Evolutionary conservation across 2,113 vertebrate species (phyloP).

Genomic region (Balaeniceps rex): DNA sequence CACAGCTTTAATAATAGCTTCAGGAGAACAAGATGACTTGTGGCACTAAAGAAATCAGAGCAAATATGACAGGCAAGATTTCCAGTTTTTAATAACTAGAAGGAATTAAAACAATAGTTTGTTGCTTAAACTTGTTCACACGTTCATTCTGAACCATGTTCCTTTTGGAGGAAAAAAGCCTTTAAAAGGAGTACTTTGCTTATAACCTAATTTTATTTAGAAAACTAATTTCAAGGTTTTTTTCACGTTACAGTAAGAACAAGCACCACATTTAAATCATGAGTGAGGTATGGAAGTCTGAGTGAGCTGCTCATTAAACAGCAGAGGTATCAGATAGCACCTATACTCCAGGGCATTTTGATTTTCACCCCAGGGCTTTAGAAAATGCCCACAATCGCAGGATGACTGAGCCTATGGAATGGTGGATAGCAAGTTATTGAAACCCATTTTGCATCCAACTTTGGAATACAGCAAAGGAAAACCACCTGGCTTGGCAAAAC

Average conservation of each 20-base stretch:
- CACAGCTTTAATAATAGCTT: background rate
- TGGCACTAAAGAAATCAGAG: background rate
- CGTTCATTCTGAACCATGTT: background rate
- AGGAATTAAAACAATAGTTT: background rate
- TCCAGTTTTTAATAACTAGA: background rate
- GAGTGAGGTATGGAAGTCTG: conserved; percentile 27
- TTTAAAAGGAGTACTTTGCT: background rate
- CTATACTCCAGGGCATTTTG: background rate
- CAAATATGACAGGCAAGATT: background rate
- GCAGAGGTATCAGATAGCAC: conserved; percentile 47
- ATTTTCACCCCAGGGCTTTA: background rate
- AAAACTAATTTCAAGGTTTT: conserved; percentile 50
- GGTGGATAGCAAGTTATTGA: background rate
- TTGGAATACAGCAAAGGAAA: background rate
- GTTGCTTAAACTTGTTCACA: background rate
- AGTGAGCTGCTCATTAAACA: conserved; percentile 29
- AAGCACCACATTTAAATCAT: conserved; percentile 26
- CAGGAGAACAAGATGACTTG: background rate
- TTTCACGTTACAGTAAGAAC: background rate
- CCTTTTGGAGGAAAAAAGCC: background rate
- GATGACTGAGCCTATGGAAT: conserved; percentile 15
- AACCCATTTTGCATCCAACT: background rate
- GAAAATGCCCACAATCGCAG: conserved; percentile 19
- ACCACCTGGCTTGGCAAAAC: background rate
- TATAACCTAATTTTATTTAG: background rate